These are phyloP conservation scores for Rhingia rostrata DNA, from an alignment of 2,888 invertebrate genomes.

Conservation along the genomic window DNA sequence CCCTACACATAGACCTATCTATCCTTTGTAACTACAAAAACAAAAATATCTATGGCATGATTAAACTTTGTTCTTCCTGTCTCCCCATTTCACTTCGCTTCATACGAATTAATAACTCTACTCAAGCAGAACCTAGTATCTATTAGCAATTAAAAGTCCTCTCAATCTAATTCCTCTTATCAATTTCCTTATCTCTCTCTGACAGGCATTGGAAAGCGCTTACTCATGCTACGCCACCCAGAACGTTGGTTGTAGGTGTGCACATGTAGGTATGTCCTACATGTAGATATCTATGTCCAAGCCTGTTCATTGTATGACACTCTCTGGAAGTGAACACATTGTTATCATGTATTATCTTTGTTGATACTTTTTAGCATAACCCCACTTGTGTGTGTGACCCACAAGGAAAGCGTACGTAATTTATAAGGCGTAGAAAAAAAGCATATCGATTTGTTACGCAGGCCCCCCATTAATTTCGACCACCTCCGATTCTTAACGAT, in stretches of 20 bases:
- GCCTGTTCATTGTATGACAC: slow-evolving; percentile 21
- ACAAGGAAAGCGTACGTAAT: slow-evolving; percentile 30
- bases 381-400: slow-evolving; percentile 37
- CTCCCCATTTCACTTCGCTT: background rate
- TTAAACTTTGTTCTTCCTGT: background rate
- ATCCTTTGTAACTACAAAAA: slow-evolving; percentile 6
- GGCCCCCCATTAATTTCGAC: slow-evolving; percentile 7
- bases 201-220: slow-evolving; percentile 44
- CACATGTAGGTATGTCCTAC: background rate
- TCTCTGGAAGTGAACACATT: background rate
- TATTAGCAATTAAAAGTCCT: slow-evolving; percentile 57
- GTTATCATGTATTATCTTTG: slow-evolving; percentile 39
- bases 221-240: slow-evolving; percentile 13
- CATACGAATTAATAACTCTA: background rate
- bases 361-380: slow-evolving; percentile 37
- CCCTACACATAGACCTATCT: background rate
- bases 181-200: slow-evolving; percentile 40
- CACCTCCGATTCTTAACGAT: background rate
- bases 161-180: slow-evolving; percentile 54
- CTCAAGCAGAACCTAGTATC: slow-evolving; percentile 25
- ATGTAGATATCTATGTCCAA: slow-evolving; percentile 2
- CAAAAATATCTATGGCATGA: background rate
- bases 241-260: slow-evolving; percentile 6
- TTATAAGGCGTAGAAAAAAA: slow-evolving; percentile 47
- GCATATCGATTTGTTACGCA: slow-evolving; percentile 16